These are phyloP conservation scores for Daubentonia madagascariensis DNA, from an alignment of 2,113 vertebrate genomes.

Conservation along the genomic window DNA sequence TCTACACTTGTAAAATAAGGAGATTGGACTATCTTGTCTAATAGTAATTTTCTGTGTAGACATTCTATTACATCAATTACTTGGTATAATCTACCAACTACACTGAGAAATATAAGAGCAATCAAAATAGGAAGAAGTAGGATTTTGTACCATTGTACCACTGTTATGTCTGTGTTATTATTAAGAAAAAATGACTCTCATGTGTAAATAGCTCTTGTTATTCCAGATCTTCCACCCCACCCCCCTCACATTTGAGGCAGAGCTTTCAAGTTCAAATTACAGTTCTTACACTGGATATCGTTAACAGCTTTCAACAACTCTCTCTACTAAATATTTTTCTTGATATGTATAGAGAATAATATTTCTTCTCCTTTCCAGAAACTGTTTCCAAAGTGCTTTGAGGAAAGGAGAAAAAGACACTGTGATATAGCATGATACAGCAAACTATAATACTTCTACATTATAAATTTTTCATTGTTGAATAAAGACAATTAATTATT, in stretches of 20 bases:
- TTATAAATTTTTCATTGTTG: neutral
- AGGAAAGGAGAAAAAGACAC: neutral
- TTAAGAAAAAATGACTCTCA: neutral
- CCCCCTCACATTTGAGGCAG: neutral
- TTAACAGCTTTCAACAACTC: neutral
- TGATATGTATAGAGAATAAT: neutral
- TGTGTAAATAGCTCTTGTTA: neutral
- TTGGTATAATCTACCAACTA: neutral
- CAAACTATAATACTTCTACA: neutral
- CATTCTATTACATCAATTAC: neutral
- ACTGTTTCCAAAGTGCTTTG: slow-evolving; percentile 34
- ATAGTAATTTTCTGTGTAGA: neutral
- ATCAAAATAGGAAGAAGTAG: neutral
- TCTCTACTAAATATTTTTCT: neutral
- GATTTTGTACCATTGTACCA: neutral
- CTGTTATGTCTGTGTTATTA: neutral
- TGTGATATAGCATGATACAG: neutral
- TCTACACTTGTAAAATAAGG: neutral
- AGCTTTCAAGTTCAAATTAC: slow-evolving; percentile 49
- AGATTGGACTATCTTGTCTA: neutral
- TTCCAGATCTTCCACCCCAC: neutral
- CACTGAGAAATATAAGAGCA: slow-evolving; percentile 21
- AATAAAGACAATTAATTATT: slow-evolving; percentile 6
- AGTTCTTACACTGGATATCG: slow-evolving; percentile 18
- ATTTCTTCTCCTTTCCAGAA: slow-evolving; percentile 29